A percentile compares a stretch with the other conserved stretches of the same genome.
These are phyloP conservation scores for Spilarctia lutea DNA, from an alignment of 2,888 invertebrate species.

Conservation along the genomic window DNA sequence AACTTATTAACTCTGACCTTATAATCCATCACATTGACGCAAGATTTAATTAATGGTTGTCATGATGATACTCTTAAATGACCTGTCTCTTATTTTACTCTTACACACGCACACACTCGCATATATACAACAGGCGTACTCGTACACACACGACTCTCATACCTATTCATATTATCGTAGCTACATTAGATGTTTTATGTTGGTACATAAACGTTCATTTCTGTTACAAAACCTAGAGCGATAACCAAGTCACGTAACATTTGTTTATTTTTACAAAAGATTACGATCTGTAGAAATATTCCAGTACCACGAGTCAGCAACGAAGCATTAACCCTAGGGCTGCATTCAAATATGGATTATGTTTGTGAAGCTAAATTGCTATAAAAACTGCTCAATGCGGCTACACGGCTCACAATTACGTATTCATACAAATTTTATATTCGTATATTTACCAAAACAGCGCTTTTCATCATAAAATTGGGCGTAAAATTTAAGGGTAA, in stretches of 20 bases:
- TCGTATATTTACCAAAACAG: slow-evolving; percentile 20
- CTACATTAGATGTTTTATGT: not conserved
- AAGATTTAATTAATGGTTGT: slow-evolving; percentile 42
- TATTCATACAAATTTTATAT: slow-evolving; percentile 25
- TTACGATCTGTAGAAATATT: slow-evolving; percentile 3
- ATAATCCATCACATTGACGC: slow-evolving; percentile 41
- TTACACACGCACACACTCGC: not conserved
- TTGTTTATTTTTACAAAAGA: not conserved
- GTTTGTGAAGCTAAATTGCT: slow-evolving; percentile 16
- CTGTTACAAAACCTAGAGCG: not conserved
- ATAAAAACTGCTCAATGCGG: slow-evolving; percentile 18
- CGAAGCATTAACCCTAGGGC: slow-evolving; percentile 2
- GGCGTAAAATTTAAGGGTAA: slow-evolving; percentile 11
- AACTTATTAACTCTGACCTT: too few relatives aligned
- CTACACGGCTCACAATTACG: slow-evolving; percentile 16
- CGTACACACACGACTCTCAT: not conserved
- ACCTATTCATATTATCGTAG: not conserved
- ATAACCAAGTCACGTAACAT: not conserved
- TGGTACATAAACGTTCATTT: not conserved
- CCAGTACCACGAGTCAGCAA: slow-evolving; percentile 9
- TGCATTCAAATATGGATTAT: slow-evolving; percentile 16
- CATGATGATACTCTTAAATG: not conserved
- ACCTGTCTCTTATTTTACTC: not conserved
- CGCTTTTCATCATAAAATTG: slow-evolving; percentile 19
- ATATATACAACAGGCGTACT: not conserved